phyloP scores from a whole-genome alignment of 2,797 vertebrate genomes.

The Pachyuromys duprasi region DNA sequence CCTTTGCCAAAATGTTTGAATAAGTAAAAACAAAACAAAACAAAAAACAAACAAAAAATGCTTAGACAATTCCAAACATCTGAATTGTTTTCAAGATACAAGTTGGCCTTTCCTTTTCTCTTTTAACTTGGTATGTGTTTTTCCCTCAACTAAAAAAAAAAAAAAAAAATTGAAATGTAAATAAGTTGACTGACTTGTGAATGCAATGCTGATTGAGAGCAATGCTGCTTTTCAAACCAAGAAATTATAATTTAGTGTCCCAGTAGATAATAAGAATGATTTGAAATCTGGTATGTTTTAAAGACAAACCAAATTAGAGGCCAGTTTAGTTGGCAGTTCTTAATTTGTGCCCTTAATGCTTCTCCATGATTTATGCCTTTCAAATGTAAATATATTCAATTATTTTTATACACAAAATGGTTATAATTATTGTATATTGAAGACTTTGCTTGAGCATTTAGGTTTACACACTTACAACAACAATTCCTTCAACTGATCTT shows the following conservation, averaged over 20 bases:
- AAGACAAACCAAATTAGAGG: conserved; percentile 59
- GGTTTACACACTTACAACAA: background rate
- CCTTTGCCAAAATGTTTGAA: background rate
- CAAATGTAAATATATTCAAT: conserved; percentile 45
- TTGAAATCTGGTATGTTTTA: conserved; percentile 58
- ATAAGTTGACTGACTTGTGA: conserved; percentile 58
- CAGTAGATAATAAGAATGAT: conserved; percentile 60
- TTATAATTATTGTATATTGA: conserved; percentile 60
- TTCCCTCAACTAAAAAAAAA: conserved; percentile 40
- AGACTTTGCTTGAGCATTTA: background rate
- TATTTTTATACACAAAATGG: conserved; percentile 23
- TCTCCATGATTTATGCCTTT: conserved; percentile 64
- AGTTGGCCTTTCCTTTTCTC: background rate
- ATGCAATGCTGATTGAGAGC: conserved; percentile 27
- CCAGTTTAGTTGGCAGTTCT: conserved; percentile 25
- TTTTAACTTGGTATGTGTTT: conserved; percentile 45
- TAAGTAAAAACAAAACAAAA: background rate
- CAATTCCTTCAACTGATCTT: background rate
- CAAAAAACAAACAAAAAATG: conserved; percentile 45
- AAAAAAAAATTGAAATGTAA: conserved; percentile 39
- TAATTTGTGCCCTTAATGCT: conserved; percentile 72
- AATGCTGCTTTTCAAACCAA: background rate
- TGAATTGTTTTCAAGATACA: conserved; percentile 17
- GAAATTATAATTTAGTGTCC: conserved; percentile 63
- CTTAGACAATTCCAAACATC: conserved; percentile 17